Percentiles rank a stretch among this genome's conserved stretches.
Evolutionary conservation across 2,113 vertebrate genomes (phyloP).

Genomic region (Eudyptes chrysolophus): DNA sequence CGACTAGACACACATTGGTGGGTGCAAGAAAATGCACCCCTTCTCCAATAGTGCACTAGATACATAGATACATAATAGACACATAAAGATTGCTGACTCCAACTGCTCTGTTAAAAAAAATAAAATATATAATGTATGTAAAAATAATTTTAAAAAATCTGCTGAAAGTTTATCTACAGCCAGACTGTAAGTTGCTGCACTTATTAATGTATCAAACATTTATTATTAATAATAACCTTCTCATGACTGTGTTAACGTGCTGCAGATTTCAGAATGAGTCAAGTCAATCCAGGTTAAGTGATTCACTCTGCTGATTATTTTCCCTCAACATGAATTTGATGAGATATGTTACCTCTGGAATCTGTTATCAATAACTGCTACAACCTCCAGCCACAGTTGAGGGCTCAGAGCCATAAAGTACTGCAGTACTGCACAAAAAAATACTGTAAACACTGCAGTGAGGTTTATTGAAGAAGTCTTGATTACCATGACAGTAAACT

Average conservation of each 20-base stretch:
- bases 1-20: not conserved
- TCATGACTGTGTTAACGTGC: not conserved
- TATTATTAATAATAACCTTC: not conserved
- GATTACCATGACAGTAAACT: constrained; percentile 67
- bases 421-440: constrained; percentile 53
- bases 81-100: not conserved
- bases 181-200: not conserved
- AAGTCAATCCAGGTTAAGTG: constrained; percentile 51
- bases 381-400: constrained; percentile 54
- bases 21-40: not conserved
- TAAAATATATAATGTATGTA: not conserved
- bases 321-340: constrained; percentile 5
- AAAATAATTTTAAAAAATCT: not conserved
- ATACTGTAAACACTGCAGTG: constrained; percentile 50
- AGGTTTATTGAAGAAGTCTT: constrained; percentile 72
- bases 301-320: constrained; percentile 50
- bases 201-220: not conserved
- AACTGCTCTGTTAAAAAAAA: not conserved
- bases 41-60: not conserved
- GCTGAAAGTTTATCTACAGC: not conserved
- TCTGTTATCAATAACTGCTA: constrained; percentile 69
- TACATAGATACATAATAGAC: not conserved
- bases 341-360: constrained; percentile 50
- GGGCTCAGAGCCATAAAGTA: constrained; percentile 67
- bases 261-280: not conserved